Conservation (phyloP, 2,797 vertebrate species). For the Telmatherina bonti region DNA sequence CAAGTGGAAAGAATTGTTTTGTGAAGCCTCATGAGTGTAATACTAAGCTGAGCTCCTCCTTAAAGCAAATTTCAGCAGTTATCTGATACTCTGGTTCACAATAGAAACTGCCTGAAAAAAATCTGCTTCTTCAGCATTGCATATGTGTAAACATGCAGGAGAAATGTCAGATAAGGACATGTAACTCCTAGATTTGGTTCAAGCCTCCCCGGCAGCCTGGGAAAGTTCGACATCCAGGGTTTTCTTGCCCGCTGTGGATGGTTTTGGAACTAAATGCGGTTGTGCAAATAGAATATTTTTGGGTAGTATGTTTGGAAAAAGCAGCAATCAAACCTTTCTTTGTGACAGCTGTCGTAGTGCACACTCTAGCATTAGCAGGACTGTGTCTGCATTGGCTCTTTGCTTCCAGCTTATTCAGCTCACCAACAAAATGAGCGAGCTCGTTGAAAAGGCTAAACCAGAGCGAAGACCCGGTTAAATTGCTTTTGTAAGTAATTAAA, state of each 20-base stretch:
- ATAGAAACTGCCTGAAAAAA: background rate
- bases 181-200: constrained; percentile 1
- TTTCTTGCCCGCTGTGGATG: constrained; percentile 4
- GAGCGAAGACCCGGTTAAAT: constrained; percentile 38
- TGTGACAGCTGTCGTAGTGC: constrained; percentile 4
- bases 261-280: constrained; percentile 15
- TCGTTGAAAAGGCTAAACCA: constrained; percentile 16
- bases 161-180: background rate
- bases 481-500: constrained; percentile 51
- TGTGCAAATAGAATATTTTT: constrained; percentile 11
- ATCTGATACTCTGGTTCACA: constrained; percentile 29
- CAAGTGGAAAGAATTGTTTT: constrained; percentile 20
- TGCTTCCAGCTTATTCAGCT: constrained; percentile 5
- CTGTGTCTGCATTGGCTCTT: constrained; percentile 3
- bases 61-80: constrained; percentile 20
- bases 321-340: constrained; percentile 17
- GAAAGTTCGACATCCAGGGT: background rate
- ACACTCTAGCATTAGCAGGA: background rate
- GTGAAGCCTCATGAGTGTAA: constrained; percentile 18
- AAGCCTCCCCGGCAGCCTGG: background rate
- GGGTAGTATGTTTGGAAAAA: constrained; percentile 7
- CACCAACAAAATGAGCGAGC: constrained; percentile 10
- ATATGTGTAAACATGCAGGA: background rate
- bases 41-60: constrained; percentile 45
- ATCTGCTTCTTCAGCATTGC: constrained; percentile 2